Conservation (phyloP, 2,888 invertebrate species). For the Corbicula japonica region DNA sequence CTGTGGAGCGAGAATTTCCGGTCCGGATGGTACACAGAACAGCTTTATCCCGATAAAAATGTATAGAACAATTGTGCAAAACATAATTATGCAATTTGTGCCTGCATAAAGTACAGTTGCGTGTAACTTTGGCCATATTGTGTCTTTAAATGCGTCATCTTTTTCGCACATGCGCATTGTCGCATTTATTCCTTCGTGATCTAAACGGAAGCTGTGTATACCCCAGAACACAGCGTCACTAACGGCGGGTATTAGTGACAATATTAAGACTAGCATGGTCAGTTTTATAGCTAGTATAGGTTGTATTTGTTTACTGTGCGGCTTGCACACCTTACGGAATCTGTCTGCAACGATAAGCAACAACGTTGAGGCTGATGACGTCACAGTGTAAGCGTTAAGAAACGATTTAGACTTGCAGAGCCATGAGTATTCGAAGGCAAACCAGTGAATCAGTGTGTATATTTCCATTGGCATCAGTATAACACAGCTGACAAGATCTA, state of each 20-base stretch:
- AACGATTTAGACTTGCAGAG: constrained; percentile 62
- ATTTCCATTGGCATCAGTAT: constrained; percentile 64
- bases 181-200: constrained; percentile 15
- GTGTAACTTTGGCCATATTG: constrained; percentile 55
- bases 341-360: constrained; percentile 60
- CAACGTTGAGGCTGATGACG: constrained; percentile 45
- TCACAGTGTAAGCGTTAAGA: constrained; percentile 54
- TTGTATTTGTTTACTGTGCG: constrained; percentile 56
- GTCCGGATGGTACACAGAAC: constrained; percentile 39
- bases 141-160: constrained; percentile 58
- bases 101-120: constrained; percentile 56
- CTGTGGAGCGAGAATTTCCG: constrained; percentile 15
- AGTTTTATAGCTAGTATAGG: constrained; percentile 52
- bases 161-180: constrained; percentile 56
- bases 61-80: constrained; percentile 51
- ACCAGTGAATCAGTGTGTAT: constrained; percentile 57
- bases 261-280: constrained; percentile 32
- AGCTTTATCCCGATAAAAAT: constrained; percentile 53
- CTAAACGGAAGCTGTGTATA: constrained; percentile 40
- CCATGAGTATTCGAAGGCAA: constrained; percentile 45
- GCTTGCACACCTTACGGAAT: constrained; percentile 59
- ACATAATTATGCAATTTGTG: constrained; percentile 47
- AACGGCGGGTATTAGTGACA: constrained; percentile 52
- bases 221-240: constrained; percentile 67
- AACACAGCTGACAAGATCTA: constrained; percentile 54